These are phyloP conservation scores for Drosophila nikananu DNA, from an alignment of 1,140 invertebrate genomes.

Conservation along the genomic window DNA sequence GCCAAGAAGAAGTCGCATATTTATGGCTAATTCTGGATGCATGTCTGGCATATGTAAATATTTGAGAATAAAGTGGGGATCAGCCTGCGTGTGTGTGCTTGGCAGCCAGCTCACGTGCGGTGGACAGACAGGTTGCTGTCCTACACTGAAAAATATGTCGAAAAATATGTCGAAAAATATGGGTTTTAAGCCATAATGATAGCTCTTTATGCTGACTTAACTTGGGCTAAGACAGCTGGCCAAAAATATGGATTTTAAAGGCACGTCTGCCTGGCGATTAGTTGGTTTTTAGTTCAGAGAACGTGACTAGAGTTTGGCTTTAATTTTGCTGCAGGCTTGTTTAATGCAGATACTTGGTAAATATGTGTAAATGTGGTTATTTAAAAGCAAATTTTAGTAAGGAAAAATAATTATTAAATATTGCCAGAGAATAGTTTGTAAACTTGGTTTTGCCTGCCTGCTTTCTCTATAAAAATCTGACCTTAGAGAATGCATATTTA, in stretches of 20 bases:
- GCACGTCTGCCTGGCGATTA: neutral
- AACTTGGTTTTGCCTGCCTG: neutral
- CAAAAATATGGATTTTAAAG: neutral
- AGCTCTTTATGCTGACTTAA: neutral
- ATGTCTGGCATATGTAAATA: slow-evolving; percentile 68
- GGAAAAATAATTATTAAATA: neutral
- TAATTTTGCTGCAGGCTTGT: neutral
- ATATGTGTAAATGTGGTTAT: no score
- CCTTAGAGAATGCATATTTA: neutral
- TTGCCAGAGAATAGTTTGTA: neutral
- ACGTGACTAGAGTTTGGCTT: neutral
- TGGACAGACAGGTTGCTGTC: slow-evolving; percentile 6
- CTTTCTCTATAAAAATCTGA: neutral
- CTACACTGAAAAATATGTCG: neutral
- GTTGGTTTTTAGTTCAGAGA: neutral
- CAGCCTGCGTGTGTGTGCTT: slow-evolving; percentile 7
- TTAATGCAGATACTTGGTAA: neutral
- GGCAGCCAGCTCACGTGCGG: slow-evolving; percentile 56
- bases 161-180: no score
- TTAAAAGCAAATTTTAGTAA: no score
- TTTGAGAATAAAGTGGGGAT: slow-evolving; percentile 4
- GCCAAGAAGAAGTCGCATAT: slow-evolving; percentile 31
- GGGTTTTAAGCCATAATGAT: neutral
- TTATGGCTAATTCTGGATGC: slow-evolving; percentile 67
- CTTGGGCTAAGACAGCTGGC: no score